phyloP scores from a whole-genome alignment of 2,797 vertebrate species.

The Sparus aurata region DNA sequence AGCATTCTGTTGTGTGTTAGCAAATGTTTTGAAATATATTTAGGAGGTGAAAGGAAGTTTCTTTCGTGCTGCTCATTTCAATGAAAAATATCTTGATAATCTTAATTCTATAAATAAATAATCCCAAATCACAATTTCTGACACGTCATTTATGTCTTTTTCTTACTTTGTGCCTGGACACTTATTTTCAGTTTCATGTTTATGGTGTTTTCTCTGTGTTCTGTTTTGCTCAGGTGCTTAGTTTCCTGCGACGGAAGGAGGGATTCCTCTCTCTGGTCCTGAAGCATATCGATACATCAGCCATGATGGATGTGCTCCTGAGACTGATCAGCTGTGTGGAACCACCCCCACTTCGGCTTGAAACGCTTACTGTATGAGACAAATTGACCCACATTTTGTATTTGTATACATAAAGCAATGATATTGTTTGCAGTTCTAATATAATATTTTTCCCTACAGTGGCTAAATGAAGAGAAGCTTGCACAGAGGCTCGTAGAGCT shows the following conservation, averaged over 20 bases:
- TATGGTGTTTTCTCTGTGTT: constrained; percentile 3
- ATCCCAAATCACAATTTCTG: background rate
- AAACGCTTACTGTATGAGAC: constrained; percentile 91
- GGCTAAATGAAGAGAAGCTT: constrained; percentile 94
- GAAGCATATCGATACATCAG: constrained; percentile 96
- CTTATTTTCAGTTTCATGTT: background rate
- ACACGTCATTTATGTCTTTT: background rate
- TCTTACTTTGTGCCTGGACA: background rate
- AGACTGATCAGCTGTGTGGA: constrained; percentile 98
- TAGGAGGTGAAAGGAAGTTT: constrained; percentile 3
- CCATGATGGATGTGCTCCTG: constrained; percentile 98
- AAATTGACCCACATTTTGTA: constrained; percentile 6
- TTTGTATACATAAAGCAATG: background rate
- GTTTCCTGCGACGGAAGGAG: constrained; percentile 92
- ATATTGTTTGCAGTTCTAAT: constrained; percentile 15
- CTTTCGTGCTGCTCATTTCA: background rate
- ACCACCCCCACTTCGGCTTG: constrained; percentile 91
- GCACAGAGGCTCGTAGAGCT: constrained; percentile 95
- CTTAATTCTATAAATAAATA: background rate
- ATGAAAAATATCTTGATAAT: background rate
- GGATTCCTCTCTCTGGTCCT: constrained; percentile 92
- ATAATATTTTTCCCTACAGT: constrained; percentile 82
- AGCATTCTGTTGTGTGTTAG: background rate
- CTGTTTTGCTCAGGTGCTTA: constrained; percentile 88
- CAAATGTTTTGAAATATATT: background rate